Evolutionary conservation across 2,113 vertebrate genomes (phyloP), one percentile per base, ranked within the genome.

Genomic region (Charadrius vociferus): DNA sequence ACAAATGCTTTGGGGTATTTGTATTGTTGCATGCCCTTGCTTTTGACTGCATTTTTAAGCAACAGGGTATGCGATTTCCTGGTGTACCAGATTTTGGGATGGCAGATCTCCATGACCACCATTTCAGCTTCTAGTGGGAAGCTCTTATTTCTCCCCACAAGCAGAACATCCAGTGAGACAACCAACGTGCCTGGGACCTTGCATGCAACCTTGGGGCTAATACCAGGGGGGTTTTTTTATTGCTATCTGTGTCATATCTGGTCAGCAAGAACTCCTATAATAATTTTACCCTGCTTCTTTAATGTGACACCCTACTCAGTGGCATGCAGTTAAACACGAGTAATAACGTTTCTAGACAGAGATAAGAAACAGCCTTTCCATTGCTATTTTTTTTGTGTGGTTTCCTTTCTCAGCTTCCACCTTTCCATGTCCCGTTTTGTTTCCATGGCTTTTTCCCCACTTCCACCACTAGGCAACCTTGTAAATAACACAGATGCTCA

Each of bases 21-120:
- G 36, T 71, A 9, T 6, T 61, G 45, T 62, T 3, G 0, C 13
- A 82, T 22, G 34, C 18, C 80, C 36, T 30, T 55, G 16, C 5
- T 83, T 85, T 70, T 82, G 24, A 45, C 21, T 49, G 4, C 23
- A 62, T 61, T 65, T 92, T 66, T 39, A 82, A 78, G 22, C 19
- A 68, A 11, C 5, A 3, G 11, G 0, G 24, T 32, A 45, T 30
- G 9, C 1, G 0, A 50, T 70, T 32, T 45, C 30, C 45, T 55
- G 23, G 13, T 23, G 7, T 43, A 32, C 72, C 14, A 52, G 36
- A 12, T 79, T 87, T 85, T 21, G 16, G 49, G 43, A 61, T 43
- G 21, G 36, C 12, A 74, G 29, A 18, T 89, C 5, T 29, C 23
- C 22, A 13, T 2, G 0, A 56, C 11, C 6, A 50, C 13, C 37